Evolutionary conservation across 2,113 vertebrate species (phyloP).

Genomic region (Elephantulus edwardii): DNA sequence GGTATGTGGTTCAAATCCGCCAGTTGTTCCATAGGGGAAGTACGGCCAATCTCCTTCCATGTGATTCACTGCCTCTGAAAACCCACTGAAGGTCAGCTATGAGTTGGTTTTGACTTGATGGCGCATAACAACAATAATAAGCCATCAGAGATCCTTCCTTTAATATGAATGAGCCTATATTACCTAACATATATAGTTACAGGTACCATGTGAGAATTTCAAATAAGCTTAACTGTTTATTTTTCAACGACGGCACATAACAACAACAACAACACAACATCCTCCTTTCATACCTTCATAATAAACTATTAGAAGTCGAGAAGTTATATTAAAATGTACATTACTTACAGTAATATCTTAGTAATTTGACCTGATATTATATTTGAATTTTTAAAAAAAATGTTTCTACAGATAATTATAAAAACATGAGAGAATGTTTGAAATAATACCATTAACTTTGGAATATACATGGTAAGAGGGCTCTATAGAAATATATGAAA

Average conservation of each 20-base stretch:
- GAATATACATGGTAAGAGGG: constrained; percentile 58
- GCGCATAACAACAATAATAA: too few relatives aligned
- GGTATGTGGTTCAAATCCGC: too few relatives aligned
- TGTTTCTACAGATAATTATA: constrained; percentile 37
- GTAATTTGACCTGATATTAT: constrained; percentile 46
- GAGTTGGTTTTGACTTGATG: too few relatives aligned
- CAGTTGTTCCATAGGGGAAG: too few relatives aligned
- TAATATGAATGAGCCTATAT: background rate
- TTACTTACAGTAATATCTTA: constrained; percentile 23
- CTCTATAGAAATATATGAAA: background rate
- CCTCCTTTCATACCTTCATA: background rate
- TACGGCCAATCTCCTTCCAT: too few relatives aligned
- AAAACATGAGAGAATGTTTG: background rate
- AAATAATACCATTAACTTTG: constrained; percentile 48
- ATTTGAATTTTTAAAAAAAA: constrained; percentile 64
- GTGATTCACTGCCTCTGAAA: too few relatives aligned
- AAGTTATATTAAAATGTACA: background rate
- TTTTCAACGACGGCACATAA: too few relatives aligned
- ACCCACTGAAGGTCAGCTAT: too few relatives aligned
- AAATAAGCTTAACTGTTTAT: too few relatives aligned
- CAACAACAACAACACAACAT: too few relatives aligned
- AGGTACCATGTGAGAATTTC: background rate
- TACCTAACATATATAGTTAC: background rate
- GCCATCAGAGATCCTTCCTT: too few relatives aligned
- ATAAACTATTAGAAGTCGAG: constrained; percentile 1